Conservation (phyloP, 2,797 vertebrate genomes). For the Centropyge bicolor region DNA sequence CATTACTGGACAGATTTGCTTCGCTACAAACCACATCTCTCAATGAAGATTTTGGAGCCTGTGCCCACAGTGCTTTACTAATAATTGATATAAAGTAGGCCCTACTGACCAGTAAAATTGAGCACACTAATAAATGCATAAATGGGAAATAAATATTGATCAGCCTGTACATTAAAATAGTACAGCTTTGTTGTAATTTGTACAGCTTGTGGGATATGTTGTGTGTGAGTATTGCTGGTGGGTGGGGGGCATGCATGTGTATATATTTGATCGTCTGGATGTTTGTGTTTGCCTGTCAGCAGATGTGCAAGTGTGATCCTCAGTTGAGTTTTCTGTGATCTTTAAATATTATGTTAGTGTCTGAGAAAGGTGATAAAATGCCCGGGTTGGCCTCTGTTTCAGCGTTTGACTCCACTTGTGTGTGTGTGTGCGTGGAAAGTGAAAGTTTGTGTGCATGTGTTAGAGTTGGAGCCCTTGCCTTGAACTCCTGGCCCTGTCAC, state of each 20-base stretch:
- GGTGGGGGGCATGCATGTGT: conserved; percentile 12
- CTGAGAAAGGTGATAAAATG: conserved; percentile 31
- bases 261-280: conserved; percentile 47
- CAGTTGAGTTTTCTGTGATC: conserved; percentile 18
- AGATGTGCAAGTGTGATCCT: conserved; percentile 33
- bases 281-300: conserved; percentile 42
- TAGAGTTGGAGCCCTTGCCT: conserved; percentile 56
- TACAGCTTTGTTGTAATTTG: conserved; percentile 72
- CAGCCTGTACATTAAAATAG: conserved; percentile 60
- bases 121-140: conserved; percentile 78
- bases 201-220: conserved; percentile 48
- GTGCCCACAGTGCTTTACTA: conserved; percentile 68
- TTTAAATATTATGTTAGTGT: conserved; percentile 51
- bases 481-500: conserved; percentile 78
- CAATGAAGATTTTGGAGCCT: conserved; percentile 72
- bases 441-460: conserved; percentile 52
- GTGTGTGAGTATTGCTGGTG: conserved; percentile 9
- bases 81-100: conserved; percentile 75
- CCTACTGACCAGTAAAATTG: conserved; percentile 71
- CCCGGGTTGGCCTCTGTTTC: conserved; percentile 25
- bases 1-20: conserved; percentile 70
- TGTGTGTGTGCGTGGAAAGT: conserved; percentile 19
- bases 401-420: conserved; percentile 24
- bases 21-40: conserved; percentile 76
- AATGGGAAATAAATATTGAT: conserved; percentile 80